phyloP scores from a whole-genome alignment of 1,140 invertebrate genomes.

The Bombus superbus region DNA sequence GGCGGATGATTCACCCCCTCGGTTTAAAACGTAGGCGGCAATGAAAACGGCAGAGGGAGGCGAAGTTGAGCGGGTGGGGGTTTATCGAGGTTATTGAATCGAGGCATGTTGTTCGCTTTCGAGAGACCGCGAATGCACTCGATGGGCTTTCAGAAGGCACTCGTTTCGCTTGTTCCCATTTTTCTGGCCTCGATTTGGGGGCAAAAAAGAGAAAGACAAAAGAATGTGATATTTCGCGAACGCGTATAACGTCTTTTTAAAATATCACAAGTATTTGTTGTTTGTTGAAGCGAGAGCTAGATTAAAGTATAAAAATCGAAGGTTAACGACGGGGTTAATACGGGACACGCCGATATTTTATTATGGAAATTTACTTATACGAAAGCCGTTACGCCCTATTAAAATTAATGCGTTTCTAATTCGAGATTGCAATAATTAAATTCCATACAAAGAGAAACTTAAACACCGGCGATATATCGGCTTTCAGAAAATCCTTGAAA shows the following conservation, averaged over 20 bases:
- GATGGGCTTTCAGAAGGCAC: not conserved
- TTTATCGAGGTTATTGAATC: constrained; percentile 55
- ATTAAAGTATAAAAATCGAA: no score
- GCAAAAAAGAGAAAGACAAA: no score
- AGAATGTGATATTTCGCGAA: not conserved
- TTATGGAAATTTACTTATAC: not conserved
- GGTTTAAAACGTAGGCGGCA: constrained; percentile 46
- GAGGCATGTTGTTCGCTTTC: constrained; percentile 14
- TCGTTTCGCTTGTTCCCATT: not conserved
- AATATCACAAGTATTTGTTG: no score
- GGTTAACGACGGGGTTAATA: not conserved
- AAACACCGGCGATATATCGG: not conserved
- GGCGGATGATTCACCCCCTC: constrained; percentile 51
- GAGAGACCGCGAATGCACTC: not conserved
- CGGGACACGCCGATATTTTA: not conserved
- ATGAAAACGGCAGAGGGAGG: not conserved
- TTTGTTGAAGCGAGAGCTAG: no score
- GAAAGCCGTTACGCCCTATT: not conserved
- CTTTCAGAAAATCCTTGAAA: not conserved
- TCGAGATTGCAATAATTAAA: not conserved
- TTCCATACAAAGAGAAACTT: not conserved
- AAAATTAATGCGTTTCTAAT: not conserved
- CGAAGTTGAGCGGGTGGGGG: not conserved
- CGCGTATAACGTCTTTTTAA: no score
- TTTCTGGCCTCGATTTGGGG: not conserved